Percentiles rank a stretch among this genome's conserved stretches.
Evolutionary conservation across 2,797 vertebrate species (phyloP).

Genomic region (Pelobates cultripes): DNA sequence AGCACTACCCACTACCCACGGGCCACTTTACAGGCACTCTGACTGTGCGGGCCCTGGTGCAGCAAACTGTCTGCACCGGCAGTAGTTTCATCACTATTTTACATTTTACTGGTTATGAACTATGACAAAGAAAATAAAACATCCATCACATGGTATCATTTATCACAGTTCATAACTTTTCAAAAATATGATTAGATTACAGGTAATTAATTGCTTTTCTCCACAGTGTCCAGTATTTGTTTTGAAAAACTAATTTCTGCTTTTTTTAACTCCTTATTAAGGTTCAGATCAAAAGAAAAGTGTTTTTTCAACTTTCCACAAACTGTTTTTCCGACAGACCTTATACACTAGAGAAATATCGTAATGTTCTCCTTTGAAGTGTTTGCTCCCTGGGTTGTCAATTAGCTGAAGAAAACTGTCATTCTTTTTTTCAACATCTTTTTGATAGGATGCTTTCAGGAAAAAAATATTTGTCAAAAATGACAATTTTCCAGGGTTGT

Average conservation of each 20-base stretch:
- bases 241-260: conserved; percentile 7
- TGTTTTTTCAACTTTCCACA: conserved; percentile 40
- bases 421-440: conserved; percentile 41
- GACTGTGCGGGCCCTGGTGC: too few relatives aligned
- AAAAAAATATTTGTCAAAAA: conserved; percentile 39
- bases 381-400: conserved; percentile 48
- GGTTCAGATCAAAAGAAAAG: conserved; percentile 26
- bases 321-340: conserved; percentile 45
- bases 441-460: conserved; percentile 37
- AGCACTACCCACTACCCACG: too few relatives aligned
- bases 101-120: too few relatives aligned
- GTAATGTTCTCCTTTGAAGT: conserved; percentile 48
- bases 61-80: too few relatives aligned
- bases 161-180: neutral
- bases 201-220: neutral
- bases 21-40: too few relatives aligned
- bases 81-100: too few relatives aligned
- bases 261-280: conserved; percentile 7
- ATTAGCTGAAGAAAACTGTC: conserved; percentile 48
- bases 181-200: neutral
- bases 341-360: conserved; percentile 46
- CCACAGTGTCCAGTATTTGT: conserved; percentile 5
- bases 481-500: conserved; percentile 39
- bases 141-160: neutral
- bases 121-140: too few relatives aligned